Evolutionary conservation across 2,797 vertebrate species (phyloP).

Genomic region (Psittacula echo): DNA sequence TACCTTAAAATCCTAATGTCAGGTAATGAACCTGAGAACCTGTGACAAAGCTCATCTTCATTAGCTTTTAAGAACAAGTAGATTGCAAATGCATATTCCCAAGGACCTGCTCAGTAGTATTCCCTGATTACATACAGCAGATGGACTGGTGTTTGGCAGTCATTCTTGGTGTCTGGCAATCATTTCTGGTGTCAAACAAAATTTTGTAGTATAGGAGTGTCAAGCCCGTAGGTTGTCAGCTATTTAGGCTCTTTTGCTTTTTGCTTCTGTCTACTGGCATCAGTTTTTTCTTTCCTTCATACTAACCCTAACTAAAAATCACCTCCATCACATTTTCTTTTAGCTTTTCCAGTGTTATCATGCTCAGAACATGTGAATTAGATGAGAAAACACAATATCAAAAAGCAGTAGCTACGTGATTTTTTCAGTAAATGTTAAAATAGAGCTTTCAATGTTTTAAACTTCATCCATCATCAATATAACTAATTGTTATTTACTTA

Average conservation of each 20-base stretch:
- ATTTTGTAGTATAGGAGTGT: background rate
- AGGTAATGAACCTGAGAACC: background rate
- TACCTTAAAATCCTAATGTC: background rate
- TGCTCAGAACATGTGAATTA: background rate
- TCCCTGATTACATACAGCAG: background rate
- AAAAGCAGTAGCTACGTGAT: background rate
- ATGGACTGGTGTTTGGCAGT: background rate
- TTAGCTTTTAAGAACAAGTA: background rate
- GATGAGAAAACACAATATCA: background rate
- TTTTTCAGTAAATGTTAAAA: background rate
- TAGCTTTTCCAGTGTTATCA: background rate
- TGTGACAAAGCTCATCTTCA: background rate
- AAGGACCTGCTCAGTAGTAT: background rate
- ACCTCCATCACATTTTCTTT: background rate
- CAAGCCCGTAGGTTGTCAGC: background rate
- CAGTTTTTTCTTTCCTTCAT: background rate
- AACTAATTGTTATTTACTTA: background rate
- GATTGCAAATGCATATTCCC: background rate
- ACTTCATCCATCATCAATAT: background rate
- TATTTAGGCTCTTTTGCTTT: rapidly evolving
- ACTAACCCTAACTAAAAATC: background rate
- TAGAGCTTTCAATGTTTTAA: background rate
- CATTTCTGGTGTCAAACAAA: background rate
- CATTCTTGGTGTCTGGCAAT: background rate
- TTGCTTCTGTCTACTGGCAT: background rate